These are phyloP conservation scores for Drosophila cardini DNA, from an alignment of 1,140 invertebrate genomes.

Conservation along the genomic window DNA sequence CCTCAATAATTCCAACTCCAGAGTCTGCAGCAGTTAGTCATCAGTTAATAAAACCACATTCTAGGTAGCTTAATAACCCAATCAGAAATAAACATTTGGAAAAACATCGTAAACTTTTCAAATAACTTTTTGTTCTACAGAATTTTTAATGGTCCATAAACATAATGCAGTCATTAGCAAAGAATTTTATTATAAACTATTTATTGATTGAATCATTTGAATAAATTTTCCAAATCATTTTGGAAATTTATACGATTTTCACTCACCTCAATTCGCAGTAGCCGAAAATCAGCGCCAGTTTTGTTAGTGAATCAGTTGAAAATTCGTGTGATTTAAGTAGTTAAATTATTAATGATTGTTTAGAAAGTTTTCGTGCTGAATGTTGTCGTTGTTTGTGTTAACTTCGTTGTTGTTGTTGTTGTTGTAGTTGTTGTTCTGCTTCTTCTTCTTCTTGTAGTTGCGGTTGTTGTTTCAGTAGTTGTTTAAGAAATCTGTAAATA, in stretches of 20 bases:
- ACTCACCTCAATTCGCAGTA: constrained; percentile 56
- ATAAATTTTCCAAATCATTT: neutral
- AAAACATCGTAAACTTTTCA: constrained; percentile 31
- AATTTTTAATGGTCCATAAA: constrained; percentile 22
- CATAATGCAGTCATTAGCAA: constrained; percentile 18
- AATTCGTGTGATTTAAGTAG: constrained; percentile 48
- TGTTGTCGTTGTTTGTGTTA: constrained; percentile 53
- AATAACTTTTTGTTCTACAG: neutral
- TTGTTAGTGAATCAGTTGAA: constrained; percentile 48
- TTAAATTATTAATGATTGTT: constrained; percentile 27
- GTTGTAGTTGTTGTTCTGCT: constrained; percentile 37
- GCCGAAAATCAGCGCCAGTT: constrained; percentile 40
- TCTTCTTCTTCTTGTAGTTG: constrained; percentile 48
- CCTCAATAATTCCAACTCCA: neutral
- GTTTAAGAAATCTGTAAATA: constrained; percentile 75
- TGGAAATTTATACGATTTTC: constrained; percentile 1
- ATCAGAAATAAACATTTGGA: neutral
- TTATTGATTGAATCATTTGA: constrained; percentile 13
- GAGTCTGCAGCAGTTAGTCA: constrained; percentile 24
- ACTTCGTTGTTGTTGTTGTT: constrained; percentile 43
- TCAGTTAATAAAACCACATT: constrained; percentile 31
- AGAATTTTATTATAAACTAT: constrained; percentile 23
- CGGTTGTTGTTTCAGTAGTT: constrained; percentile 63
- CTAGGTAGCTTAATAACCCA: constrained; percentile 30
- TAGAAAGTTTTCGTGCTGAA: constrained; percentile 72